A percentile compares a stretch with the other conserved stretches of the same genome.
phyloP scores from a whole-genome alignment of 1,140 invertebrate species.

The Dendroctonus ponderosae region DNA sequence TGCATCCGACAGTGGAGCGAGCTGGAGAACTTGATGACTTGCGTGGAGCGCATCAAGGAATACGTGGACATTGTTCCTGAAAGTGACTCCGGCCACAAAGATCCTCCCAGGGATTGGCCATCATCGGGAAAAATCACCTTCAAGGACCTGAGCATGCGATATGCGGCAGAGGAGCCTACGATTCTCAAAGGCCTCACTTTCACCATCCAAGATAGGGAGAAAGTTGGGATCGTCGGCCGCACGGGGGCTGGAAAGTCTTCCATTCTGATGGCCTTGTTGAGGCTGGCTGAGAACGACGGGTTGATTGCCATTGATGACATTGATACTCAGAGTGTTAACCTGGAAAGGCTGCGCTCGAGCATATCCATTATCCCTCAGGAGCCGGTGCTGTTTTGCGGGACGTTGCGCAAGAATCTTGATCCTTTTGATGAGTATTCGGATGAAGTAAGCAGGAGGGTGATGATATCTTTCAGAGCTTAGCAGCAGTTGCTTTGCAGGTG shows the following conservation, averaged over 20 bases:
- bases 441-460: slow-evolving; percentile 63
- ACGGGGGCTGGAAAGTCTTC: slow-evolving; percentile 84
- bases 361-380: slow-evolving; percentile 85
- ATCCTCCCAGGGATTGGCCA: slow-evolving; percentile 52
- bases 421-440: slow-evolving; percentile 73
- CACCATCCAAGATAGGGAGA: slow-evolving; percentile 58
- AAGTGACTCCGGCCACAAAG: slow-evolving; percentile 39
- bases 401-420: slow-evolving; percentile 82
- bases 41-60: slow-evolving; percentile 60
- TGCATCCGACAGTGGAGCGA: slow-evolving; percentile 71
- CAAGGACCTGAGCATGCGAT: slow-evolving; percentile 57
- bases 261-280: slow-evolving; percentile 68
- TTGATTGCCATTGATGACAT: slow-evolving; percentile 70
- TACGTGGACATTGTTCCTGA: slow-evolving; percentile 43
- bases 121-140: slow-evolving; percentile 35
- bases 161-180: slow-evolving; percentile 50
- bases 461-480: slow-evolving; percentile 57
- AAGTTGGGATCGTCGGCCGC: slow-evolving; percentile 66
- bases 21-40: slow-evolving; percentile 67
- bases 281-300: slow-evolving; percentile 66
- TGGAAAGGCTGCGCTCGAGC: slow-evolving; percentile 68
- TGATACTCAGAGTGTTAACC: slow-evolving; percentile 61
- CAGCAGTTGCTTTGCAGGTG: slow-evolving; percentile 43
- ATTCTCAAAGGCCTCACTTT: slow-evolving; percentile 60
- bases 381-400: slow-evolving; percentile 79